Evolutionary conservation across 2,888 invertebrate genomes (phyloP).

Genomic region (Nineta flava): DNA sequence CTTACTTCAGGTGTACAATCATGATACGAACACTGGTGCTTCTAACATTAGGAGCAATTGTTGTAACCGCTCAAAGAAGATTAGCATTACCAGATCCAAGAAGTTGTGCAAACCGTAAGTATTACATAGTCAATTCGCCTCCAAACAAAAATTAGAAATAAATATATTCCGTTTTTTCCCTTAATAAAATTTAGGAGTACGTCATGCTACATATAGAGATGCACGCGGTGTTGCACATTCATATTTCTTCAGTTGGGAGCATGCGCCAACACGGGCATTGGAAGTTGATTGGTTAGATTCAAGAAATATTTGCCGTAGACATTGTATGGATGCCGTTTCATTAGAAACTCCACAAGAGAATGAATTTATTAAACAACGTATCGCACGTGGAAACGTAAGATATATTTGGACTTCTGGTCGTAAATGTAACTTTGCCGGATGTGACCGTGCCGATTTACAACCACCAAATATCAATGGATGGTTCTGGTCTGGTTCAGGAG

Average conservation of each 20-base stretch:
- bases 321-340: slow-evolving; percentile 88
- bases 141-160: background rate
- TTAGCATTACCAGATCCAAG: slow-evolving; percentile 76
- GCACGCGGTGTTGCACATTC: slow-evolving; percentile 76
- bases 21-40: slow-evolving; percentile 35
- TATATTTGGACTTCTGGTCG: slow-evolving; percentile 88
- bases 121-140: too few species aligned
- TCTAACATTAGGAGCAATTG: slow-evolving; percentile 45
- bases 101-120: slow-evolving; percentile 79
- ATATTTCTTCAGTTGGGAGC: slow-evolving; percentile 91
- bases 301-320: slow-evolving; percentile 78
- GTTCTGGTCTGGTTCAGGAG: slow-evolving; percentile 91
- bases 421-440: slow-evolving; percentile 85
- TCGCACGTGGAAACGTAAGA: slow-evolving; percentile 55
- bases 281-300: slow-evolving; percentile 87
- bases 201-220: slow-evolving; percentile 77
- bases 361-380: slow-evolving; percentile 76
- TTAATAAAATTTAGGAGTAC: slow-evolving; percentile 43
- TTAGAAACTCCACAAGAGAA: slow-evolving; percentile 83
- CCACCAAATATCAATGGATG: slow-evolving; percentile 77
- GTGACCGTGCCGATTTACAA: slow-evolving; percentile 65
- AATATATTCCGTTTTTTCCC: background rate
- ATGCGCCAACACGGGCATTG: slow-evolving; percentile 60
- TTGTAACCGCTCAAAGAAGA: slow-evolving; percentile 64
- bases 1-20: slow-evolving; percentile 15